Evolutionary conservation across 2,888 invertebrate genomes (phyloP), one percentile per base, ranked within the genome.

Genomic region (Nineta flava): DNA sequence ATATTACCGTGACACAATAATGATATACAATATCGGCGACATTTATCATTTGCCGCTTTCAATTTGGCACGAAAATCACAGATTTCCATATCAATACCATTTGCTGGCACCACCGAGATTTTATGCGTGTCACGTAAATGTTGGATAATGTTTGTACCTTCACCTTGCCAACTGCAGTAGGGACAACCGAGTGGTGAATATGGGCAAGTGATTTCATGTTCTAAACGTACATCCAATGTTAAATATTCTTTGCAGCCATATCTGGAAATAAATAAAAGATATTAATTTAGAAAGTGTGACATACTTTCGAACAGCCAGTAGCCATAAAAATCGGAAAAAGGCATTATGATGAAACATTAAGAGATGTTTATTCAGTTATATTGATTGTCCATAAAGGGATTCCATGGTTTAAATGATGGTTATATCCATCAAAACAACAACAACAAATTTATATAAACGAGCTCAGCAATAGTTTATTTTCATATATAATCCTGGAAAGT

Each of bases 121-220:
- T 53, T 50, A 51, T 61, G 61, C 0, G n/a, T 49, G 16, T 47
- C 49, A 40, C 50, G 51, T 21, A 61, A 52, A 45, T 61, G 61
- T 9, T 45, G 47, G 5, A 55, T 51, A 5, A 60, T 51, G 19
- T 51, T 52, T 15, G 41, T 21, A 12, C 55, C 51, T 5, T 52
- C 48, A 1, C 59, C 60, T 17, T 43, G 50, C 56, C 57, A 57
- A 6, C 45, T 34, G 49, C 60, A 59, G 38, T 46, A 21, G 1
- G 58, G 59, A 32, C 60, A 61, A 5, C 10, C 31, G 2, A 55
- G 45, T n/a, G 50, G 19, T 2, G 54, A 45, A 46, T 53, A 55
- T 48, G 49, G 46, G 48, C 60, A 61, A 19, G 38, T 48, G 19
- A 52, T 48, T 49, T 61, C 60, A 51, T 61, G 60, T 6, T 41